Evolutionary conservation across 2,888 invertebrate genomes (phyloP), one percentile per base, ranked within the genome.

Genomic region (Polietes domitor): DNA sequence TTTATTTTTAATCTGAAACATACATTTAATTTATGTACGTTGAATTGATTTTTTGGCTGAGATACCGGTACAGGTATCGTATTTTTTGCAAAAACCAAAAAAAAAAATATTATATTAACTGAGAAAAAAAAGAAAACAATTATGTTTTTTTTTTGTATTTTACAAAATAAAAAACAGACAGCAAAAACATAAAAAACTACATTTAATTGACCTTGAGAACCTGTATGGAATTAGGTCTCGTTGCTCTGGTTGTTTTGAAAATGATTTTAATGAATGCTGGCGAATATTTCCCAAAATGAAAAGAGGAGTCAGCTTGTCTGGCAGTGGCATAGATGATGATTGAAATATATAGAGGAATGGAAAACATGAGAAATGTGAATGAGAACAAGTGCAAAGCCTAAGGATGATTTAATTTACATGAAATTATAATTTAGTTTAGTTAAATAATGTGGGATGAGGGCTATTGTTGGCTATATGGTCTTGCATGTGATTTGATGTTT

Each of bases 141-240:
- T 58, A 58, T 58, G 58, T 58, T 58, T 12, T 24, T 2, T 2
- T 21, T 19, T 24, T 7, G 21, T 55, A 6, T 50, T 43, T 50
- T 17, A 19, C 17, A n/a, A 19, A 5, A 50, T n/a, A 2, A 43
- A 28, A 32, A 37, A 41, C 63, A 37, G 17, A 61, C 17, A 50
- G n/a, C 21, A 58, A 55, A 26, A 61, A 61, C 21, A 32, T 65
- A 10, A 61, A 10, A 61, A 28, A 24, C 37, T 73, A n/a, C 43
- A 58, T 72, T 9, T 43, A 53, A 63, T 26, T 78, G 75, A 81
- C 83, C 83, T 71, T 84, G 75, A 84, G 76, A 84, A 81, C 83
- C 65, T 58, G 81, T 68, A 72, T 24, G 41, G 72, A 58, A 72
- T 77, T 68, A 43, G 68, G 68, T 68, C 68, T 68, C 24, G 68